Base-by-base conservation (phyloP, 1,140 invertebrate genomes). In the Magallana gigas region DNA sequence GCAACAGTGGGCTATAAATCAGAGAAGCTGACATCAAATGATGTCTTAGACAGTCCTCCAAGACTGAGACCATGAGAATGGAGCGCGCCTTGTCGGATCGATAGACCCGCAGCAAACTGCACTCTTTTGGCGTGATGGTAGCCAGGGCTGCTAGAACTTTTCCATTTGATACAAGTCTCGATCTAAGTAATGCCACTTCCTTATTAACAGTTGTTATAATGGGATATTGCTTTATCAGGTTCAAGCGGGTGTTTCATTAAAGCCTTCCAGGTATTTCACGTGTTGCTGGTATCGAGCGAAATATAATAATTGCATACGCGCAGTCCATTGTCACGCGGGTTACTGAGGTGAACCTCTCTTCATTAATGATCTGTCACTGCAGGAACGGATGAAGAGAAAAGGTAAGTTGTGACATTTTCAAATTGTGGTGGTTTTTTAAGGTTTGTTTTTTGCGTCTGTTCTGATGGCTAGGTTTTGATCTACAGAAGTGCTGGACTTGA, bases 21-120 rank as follows among this genome's bases (percentile, higher is more conserved):
- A 76, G 68, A 29, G 36, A 76, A 76, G 18, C 18, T 76, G 68
- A 76, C 68, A 76, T 76, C 23, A 29, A 76, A 29, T 12, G 68
- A 76, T 76, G 68, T 76, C 68, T 76, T 29, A 76, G 68, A 76
- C 68, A 29, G 68, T 76, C 23, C 68, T 23, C 68, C 68, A 76
- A 71, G 68, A 48, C 12, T 29, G 23, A 76, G 68, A 36, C 68
- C 23, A 12, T 23, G 29, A 76, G 68, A 18, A 18, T 76, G 68
- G 68, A 76, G 36, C 68, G 6, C 23, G 18, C 16, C n/a, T 23
- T 68, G 7, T 7, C n/a, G 23, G 68, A 76, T 76, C 68, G 68
- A 76, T 76, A 76, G 68, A 76, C 23, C 68, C 18, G 68, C 68
- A 76, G 36, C 68, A 48, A 9, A 29, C 23, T 29, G 68, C 1